Base-by-base conservation (phyloP, 2,797 vertebrate species). In the Loris lydekkerianus region DNA sequence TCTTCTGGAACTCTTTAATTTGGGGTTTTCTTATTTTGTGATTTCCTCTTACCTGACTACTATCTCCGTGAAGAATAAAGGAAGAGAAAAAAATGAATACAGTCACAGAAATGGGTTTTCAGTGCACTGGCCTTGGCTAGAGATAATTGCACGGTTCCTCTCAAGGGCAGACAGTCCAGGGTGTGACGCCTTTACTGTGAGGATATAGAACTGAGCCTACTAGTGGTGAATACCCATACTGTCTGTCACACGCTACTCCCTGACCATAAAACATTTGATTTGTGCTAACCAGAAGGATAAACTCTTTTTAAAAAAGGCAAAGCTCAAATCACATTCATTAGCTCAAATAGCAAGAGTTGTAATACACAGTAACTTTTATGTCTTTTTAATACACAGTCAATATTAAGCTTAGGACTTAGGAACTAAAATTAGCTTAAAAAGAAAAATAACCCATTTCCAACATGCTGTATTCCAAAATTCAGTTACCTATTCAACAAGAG, bases 221-320 rank as follows among this genome's bases (percentile, higher is more conserved):
- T 85, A 49, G 34, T 75, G 25, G 7, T 18, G 4, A 58, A 72
- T n/a, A 86, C 3, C 29, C 84, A 34, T 29, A 81, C 80, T 53
- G 10, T 20, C 8, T 61, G 53, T 75, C 21, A 31, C 13, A 70
- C 31, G 5, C 23, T 34, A 80, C 9, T 53, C 31, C 4, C 25
- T 77, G 34, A 67, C 31, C 9, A 14, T n/a, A 53, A 83, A 80
- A 67, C 89, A 61, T 84, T 34, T 73, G 31, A 31, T 85, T 46
- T 2, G 46, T 25, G 7, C 9, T 46, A 85, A 29, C 75, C 7
- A 29, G n/a, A 81, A 40, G 73, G 46, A 29, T 17, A 40, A 86
- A 46, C 11, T 0, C 0, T 40, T 14, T 21, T 0, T 0, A 60
- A 18, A 23, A 29, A 67, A 56, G 4, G 29, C 23, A 58, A 77